Conservation (phyloP, 1,140 invertebrate species). For the Hetaerina americana region DNA sequence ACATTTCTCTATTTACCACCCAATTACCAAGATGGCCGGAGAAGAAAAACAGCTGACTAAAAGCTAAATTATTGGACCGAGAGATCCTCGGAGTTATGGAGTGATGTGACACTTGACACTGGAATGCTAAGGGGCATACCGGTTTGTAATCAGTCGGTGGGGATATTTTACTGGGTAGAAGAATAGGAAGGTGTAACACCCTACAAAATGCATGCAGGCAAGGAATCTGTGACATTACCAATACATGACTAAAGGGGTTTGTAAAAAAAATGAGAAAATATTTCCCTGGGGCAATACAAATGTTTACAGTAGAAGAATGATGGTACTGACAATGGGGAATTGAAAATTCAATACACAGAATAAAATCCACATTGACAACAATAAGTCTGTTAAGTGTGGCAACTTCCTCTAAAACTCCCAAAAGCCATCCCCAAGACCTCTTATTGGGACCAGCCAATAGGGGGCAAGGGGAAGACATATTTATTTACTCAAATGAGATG, state of each 20-base stretch:
- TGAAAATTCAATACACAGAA: background rate
- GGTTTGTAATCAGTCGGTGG: background rate
- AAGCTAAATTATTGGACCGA: background rate
- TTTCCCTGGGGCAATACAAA: background rate
- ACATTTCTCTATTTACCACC: background rate
- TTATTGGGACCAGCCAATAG: background rate
- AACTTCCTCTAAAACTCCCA: background rate
- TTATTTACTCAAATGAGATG: background rate
- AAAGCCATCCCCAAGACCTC: background rate
- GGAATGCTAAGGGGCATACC: background rate
- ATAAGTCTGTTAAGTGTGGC: background rate
- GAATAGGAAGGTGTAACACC: background rate
- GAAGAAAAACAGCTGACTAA: background rate
- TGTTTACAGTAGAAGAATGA: background rate
- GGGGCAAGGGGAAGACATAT: background rate
- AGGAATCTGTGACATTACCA: background rate
- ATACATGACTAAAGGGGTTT: background rate
- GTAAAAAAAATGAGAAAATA: slow-evolving; percentile 1
- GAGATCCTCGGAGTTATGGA: background rate
- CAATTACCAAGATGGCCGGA: background rate
- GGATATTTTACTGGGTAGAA: background rate
- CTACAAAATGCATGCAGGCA: background rate
- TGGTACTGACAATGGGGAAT: background rate
- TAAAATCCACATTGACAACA: background rate
- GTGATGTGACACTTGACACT: background rate